A percentile compares a stretch with the other conserved stretches of the same genome.
phyloP scores from a whole-genome alignment of 2,113 vertebrate genomes.

The Monopterus albus region DNA sequence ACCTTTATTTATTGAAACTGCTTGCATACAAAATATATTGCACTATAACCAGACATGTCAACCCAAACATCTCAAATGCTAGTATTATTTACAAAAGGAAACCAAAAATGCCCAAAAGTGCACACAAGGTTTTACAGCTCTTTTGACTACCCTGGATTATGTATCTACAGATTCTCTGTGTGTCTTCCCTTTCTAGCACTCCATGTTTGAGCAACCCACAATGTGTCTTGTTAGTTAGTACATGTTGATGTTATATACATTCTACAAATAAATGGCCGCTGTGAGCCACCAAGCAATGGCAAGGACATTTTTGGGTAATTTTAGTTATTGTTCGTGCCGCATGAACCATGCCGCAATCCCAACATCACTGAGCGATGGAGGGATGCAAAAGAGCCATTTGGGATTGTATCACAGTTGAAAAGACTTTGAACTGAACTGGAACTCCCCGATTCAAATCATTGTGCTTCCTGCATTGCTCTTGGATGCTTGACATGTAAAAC shows the following conservation, averaged over 20 bases:
- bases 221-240: slow-evolving; percentile 82
- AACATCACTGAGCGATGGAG: background rate
- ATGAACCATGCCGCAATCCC: slow-evolving; percentile 7
- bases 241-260: slow-evolving; percentile 86
- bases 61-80: slow-evolving; percentile 94
- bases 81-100: slow-evolving; percentile 94
- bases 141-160: slow-evolving; percentile 89
- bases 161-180: slow-evolving; percentile 91
- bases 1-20: slow-evolving; percentile 99
- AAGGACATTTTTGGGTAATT: slow-evolving; percentile 77
- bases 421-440: background rate
- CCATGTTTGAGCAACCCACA: slow-evolving; percentile 87
- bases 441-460: background rate
- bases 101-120: slow-evolving; percentile 89
- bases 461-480: background rate
- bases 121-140: slow-evolving; percentile 92
- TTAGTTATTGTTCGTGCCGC: slow-evolving; percentile 2
- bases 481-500: background rate
- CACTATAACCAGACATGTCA: slow-evolving; percentile 99
- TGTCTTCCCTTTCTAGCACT: slow-evolving; percentile 71
- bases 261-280: slow-evolving; percentile 92
- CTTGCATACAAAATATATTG: slow-evolving; percentile 99
- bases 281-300: slow-evolving; percentile 79
- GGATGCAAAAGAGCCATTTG: slow-evolving; percentile 9
- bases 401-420: background rate